phyloP scores from a whole-genome alignment of 23 tunicate species.

The Halocynthia roretzi region DNA sequence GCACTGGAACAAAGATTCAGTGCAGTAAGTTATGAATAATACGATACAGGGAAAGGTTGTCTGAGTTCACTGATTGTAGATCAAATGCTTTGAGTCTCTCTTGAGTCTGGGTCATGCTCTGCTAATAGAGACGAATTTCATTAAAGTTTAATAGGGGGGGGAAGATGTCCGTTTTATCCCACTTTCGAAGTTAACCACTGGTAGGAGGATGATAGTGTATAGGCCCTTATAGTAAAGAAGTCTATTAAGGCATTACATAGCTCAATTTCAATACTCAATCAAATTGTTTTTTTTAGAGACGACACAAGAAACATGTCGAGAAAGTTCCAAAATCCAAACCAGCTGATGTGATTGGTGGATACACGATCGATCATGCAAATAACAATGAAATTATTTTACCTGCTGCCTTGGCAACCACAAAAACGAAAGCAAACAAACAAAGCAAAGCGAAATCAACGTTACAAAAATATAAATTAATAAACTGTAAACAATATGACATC shows the following conservation, averaged over 20 bases:
- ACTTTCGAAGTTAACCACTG: too few species aligned
- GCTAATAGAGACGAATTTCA: too few species aligned
- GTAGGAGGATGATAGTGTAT: too few species aligned
- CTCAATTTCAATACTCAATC: background rate
- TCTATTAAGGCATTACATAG: too few species aligned
- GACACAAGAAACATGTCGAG: constrained; percentile 7
- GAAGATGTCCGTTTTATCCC: too few species aligned
- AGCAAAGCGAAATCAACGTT: background rate
- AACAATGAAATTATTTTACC: constrained; percentile 11
- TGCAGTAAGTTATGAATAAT: too few species aligned
- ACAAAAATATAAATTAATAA: constrained; percentile 1
- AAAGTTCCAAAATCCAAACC: background rate
- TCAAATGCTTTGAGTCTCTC: too few species aligned
- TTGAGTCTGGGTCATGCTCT: too few species aligned
- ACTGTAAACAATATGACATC: constrained; percentile 5
- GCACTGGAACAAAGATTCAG: constrained; percentile 27
- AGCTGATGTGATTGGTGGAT: constrained; percentile 16
- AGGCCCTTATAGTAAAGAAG: too few species aligned
- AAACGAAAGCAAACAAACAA: background rate
- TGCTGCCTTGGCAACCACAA: background rate
- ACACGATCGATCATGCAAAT: constrained; percentile 27
- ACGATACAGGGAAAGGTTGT: background rate
- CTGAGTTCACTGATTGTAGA: too few species aligned
- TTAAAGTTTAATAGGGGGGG: too few species aligned
- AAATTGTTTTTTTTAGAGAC: constrained; percentile 3